These are phyloP conservation scores for Siniperca obscura DNA, from an alignment of 2,797 vertebrate species.

Conservation along the genomic window DNA sequence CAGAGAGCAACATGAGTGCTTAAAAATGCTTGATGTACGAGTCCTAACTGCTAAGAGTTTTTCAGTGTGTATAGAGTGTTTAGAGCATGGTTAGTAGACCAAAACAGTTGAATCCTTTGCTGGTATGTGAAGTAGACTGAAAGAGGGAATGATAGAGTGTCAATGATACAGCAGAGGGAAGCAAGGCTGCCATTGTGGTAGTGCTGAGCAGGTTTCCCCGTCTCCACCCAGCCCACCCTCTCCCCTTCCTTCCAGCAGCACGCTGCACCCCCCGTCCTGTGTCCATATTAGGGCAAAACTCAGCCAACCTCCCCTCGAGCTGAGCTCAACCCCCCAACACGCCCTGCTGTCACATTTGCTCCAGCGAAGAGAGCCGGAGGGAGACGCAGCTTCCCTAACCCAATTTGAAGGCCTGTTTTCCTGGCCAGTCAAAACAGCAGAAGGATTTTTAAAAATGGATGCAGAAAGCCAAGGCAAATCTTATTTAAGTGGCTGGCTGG, in stretches of 20 bases:
- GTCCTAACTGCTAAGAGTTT: conserved; percentile 39
- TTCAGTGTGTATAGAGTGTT: conserved; percentile 13
- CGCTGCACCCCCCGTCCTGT: conserved; percentile 44
- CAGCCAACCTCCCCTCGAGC: conserved; percentile 72
- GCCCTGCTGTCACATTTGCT: conserved; percentile 78
- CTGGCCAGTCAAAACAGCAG: conserved; percentile 64
- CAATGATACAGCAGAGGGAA: conserved; percentile 53
- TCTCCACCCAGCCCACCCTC: conserved; percentile 60
- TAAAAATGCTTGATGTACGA: conserved; percentile 24
- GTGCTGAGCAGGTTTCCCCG: conserved; percentile 64
- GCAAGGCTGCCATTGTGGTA: conserved; percentile 74
- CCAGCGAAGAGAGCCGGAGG: conserved; percentile 69
- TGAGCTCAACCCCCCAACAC: conserved; percentile 64
- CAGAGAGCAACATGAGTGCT: conserved; percentile 22
- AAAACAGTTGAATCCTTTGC: conserved; percentile 35
- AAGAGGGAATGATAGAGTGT: conserved; percentile 39
- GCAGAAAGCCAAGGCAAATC: conserved; percentile 26
- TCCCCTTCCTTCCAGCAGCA: conserved; percentile 33
- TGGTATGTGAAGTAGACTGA: conserved; percentile 42
- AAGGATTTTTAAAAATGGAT: conserved; percentile 67
- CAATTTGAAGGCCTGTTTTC: conserved; percentile 70
- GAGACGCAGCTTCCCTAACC: conserved; percentile 74
- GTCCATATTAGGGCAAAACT: conserved; percentile 83
- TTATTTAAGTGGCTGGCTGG: conserved; percentile 21
- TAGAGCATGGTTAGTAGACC: conserved; percentile 17